phyloP scores from a whole-genome alignment of 1,140 invertebrate genomes.

The Archivesica marissinica region DNA sequence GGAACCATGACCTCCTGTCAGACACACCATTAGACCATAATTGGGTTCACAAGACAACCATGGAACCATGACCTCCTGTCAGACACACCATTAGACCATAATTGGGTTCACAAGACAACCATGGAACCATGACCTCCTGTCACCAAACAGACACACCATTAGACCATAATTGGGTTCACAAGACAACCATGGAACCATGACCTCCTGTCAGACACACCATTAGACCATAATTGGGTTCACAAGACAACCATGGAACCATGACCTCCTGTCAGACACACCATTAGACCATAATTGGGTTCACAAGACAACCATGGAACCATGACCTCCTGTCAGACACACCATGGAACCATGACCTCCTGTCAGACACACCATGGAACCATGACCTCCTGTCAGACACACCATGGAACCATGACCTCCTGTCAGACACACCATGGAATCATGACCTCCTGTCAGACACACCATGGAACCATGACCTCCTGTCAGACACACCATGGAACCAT shows the following conservation, averaged over 20 bases:
- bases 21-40: background rate
- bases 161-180: background rate
- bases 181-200: background rate
- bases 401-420: too few species aligned
- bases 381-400: background rate
- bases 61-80: background rate
- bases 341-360: background rate
- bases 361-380: background rate
- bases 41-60: background rate
- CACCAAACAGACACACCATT: background rate
- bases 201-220: background rate
- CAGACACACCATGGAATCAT: too few species aligned
- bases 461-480: too few species aligned
- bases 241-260: too few species aligned
- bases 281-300: too few species aligned
- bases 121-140: background rate
- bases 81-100: too few species aligned
- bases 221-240: too few species aligned
- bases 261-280: too few species aligned
- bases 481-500: too few species aligned
- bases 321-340: background rate
- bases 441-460: too few species aligned
- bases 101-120: background rate
- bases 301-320: background rate
- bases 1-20: background rate